Conservation (phyloP, 2,113 vertebrate species). For the Nannobrachium achirus region DNA sequence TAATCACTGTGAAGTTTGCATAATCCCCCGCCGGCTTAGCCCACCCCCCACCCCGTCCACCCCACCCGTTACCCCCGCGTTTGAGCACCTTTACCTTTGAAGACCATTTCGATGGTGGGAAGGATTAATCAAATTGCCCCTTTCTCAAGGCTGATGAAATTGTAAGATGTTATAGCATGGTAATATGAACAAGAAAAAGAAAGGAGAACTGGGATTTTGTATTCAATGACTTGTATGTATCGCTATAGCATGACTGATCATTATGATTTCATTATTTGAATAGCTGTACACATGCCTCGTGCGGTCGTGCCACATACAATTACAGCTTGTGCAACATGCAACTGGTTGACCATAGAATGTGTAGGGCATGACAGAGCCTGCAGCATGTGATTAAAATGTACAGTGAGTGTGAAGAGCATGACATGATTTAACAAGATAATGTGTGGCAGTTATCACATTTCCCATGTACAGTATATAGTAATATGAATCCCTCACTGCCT, state of each 20-base stretch:
- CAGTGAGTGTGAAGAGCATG: neutral
- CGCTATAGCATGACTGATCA: slow-evolving; percentile 32
- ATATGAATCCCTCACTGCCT: too few relatives aligned
- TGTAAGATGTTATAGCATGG: slow-evolving; percentile 32
- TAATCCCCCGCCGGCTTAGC: slow-evolving; percentile 57
- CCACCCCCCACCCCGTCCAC: neutral
- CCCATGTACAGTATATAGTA: too few relatives aligned
- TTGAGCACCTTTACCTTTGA: slow-evolving; percentile 73
- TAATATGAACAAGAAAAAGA: slow-evolving; percentile 29
- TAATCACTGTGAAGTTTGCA: slow-evolving; percentile 80
- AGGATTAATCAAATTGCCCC: slow-evolving; percentile 69
- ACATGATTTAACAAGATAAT: neutral
- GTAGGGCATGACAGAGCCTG: neutral
- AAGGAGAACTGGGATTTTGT: slow-evolving; percentile 29
- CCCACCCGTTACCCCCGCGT: slow-evolving; percentile 58
- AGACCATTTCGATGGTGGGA: slow-evolving; percentile 65
- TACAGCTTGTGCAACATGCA: neutral
- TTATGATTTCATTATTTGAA: slow-evolving; percentile 35
- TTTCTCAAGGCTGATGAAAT: slow-evolving; percentile 54
- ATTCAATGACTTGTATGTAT: slow-evolving; percentile 49
- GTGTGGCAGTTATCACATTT: too few relatives aligned
- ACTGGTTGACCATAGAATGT: neutral
- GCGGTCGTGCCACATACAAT: slow-evolving; percentile 6
- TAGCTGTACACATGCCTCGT: too few relatives aligned
- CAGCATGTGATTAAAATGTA: slow-evolving; percentile 2